Base-by-base conservation (phyloP, 1,140 invertebrate genomes). In the Drosophila murphyi region DNA sequence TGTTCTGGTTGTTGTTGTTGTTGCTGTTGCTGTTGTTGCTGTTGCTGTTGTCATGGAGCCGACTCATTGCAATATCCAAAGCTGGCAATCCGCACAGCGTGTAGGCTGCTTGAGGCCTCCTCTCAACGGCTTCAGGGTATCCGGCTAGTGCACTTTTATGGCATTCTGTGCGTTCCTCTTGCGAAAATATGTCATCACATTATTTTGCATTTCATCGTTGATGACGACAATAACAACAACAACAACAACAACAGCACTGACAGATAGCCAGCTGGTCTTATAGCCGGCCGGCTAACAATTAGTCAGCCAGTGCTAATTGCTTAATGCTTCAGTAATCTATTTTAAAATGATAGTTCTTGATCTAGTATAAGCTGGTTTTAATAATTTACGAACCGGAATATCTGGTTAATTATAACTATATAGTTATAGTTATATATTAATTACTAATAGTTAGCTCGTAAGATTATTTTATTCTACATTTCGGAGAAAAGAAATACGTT, bases 181-280 rank as follows among this genome's bases (percentile, higher is more conserved):
- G 59, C 59, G 60, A 72, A 77, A 78, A 78, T 78, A 78, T 83
- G 76, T 80, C 80, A 78, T 78, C 72, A 72, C 68, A 55, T 51
- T 67, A 67, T 64, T 72, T 78, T 78, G 76, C 76, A 80, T 72
- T 71, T 56, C 45, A 59, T 61, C 43, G 71, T 43, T 75, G 60
- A 72, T 48, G 65, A 78, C 68, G 31, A 41, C 34, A 50, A 29
- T 4, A 41, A 2, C 39, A 47, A 35, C 52, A 47, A 28, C 39
- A 47, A 35, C 52, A 47, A 28, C 48, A 20, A 37, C 61, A 5
- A 35, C 29, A 59, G 10, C 31, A 59, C 28, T 56, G 41, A 47
- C 55, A 37, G 55, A 45, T 51, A 35, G 28, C 61, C 48, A 43
- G 63, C 45, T 51, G 52, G 8, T 70, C 41, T 45, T 43, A 47